Base-by-base conservation (phyloP, 1,140 invertebrate species). In the Medauroidea extradentata region DNA sequence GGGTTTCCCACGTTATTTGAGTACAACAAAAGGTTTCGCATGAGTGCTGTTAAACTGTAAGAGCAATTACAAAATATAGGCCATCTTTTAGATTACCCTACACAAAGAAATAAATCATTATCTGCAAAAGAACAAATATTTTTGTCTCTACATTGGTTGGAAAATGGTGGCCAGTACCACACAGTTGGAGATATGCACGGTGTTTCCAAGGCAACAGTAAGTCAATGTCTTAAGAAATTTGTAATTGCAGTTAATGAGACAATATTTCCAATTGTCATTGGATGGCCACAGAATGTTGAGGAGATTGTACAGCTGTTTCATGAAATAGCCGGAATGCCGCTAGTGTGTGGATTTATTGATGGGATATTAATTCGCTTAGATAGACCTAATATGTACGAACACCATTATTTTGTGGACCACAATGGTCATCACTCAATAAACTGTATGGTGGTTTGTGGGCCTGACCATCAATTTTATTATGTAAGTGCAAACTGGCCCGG, bases 191-290 rank as follows among this genome's bases (percentile, higher is more conserved):
- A 65, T 49, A 59, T 58, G 41, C 66, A 68, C 52, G 60, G 60
- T 16, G 34, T 68, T 21, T 16, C 14, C 5, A 69, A 69, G 44
- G 39, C 65, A 16, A 68, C 61, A n/a, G 63, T 67, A 18, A 62
- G 57, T 34, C 19, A 57, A 42, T 14, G 39, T 24, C 16, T 67
- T 13, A 51, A 59, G 25, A 44, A 41, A 18, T 58, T 66, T 2
- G 41, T 57, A 13, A 48, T 21, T 24, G 38, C 59, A 3, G 58
- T 69, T 13, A 48, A 63, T 34, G 43, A 56, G 5, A n/a, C 27
- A 16, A 11, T 66, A 48, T 64, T 66, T 54, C 4, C 34, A 43
- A 23, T 60, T 50, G 51, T 60, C 2, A 54, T 67, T n/a, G 1
- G 24, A 8, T 66, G 49, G 49, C 67, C 65, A 3, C 19, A 59